phyloP scores from a whole-genome alignment of 2,888 invertebrate species.

The Melanostoma mellinum region DNA sequence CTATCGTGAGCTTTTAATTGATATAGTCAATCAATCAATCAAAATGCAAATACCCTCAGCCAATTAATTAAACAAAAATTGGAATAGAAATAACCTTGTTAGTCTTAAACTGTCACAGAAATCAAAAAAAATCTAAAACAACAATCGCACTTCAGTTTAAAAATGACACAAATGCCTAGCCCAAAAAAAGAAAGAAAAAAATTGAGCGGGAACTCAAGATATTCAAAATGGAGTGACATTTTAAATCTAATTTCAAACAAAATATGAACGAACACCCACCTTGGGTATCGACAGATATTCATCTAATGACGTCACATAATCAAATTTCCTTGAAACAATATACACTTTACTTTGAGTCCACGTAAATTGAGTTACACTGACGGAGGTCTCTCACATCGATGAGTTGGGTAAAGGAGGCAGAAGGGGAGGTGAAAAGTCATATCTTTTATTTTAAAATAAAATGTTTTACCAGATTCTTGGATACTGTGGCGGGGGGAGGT shows the following conservation, averaged over 20 bases:
- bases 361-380: constrained; percentile 73
- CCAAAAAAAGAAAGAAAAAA: constrained; percentile 23
- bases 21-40: constrained; percentile 15
- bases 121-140: constrained; percentile 10
- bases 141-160: constrained; percentile 51
- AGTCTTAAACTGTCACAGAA: constrained; percentile 29
- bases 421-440: constrained; percentile 35
- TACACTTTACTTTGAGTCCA: constrained; percentile 74
- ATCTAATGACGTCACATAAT: constrained; percentile 77
- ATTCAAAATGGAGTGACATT: constrained; percentile 20
- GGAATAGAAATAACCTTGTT: constrained; percentile 39
- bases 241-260: constrained; percentile 69
- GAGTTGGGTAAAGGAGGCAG: neutral
- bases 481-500: neutral
- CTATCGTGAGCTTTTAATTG: neutral
- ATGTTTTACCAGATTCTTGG: constrained; percentile 49
- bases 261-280: constrained; percentile 54
- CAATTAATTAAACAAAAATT: constrained; percentile 44
- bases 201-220: constrained; percentile 12
- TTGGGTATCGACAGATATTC: constrained; percentile 63
- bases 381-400: constrained; percentile 20
- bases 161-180: constrained; percentile 17
- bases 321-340: constrained; percentile 76
- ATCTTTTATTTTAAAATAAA: constrained; percentile 72
- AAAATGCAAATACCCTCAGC: constrained; percentile 36